Percentiles rank a stretch among this genome's conserved stretches.
phyloP scores from a whole-genome alignment of 2,113 vertebrate species.

The Piprites chloris region DNA sequence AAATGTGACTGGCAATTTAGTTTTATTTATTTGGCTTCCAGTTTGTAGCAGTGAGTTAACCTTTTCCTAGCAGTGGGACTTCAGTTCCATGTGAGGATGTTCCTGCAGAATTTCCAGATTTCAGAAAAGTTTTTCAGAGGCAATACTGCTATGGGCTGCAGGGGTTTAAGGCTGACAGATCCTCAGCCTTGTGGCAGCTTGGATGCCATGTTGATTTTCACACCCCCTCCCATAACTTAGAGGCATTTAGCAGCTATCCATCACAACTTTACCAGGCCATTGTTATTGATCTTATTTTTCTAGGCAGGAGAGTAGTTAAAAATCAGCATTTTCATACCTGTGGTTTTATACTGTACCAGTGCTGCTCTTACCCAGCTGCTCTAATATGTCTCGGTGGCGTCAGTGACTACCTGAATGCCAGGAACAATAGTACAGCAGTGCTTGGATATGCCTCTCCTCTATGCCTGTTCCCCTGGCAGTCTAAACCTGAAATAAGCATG shows the following conservation, averaged over 20 bases:
- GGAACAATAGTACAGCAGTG: background rate
- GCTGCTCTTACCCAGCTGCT: background rate
- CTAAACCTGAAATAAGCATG: background rate
- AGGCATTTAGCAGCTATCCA: background rate
- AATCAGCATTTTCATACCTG: background rate
- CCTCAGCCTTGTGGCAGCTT: background rate
- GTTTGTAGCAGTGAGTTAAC: background rate
- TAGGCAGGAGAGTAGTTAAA: background rate
- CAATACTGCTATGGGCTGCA: background rate
- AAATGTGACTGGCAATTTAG: background rate
- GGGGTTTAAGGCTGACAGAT: background rate
- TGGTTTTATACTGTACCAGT: background rate
- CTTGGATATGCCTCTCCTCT: background rate
- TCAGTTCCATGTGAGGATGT: background rate
- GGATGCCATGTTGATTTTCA: background rate
- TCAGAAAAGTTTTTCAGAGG: background rate
- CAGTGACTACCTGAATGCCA: accelerated
- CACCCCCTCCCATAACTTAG: background rate
- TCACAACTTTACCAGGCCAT: background rate
- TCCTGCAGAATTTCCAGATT: background rate
- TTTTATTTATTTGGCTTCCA: background rate
- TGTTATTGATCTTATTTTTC: background rate
- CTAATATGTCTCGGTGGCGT: background rate
- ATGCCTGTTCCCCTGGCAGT: background rate
- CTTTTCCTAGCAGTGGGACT: background rate